These are phyloP conservation scores for Druon quercuslanigerum DNA, from an alignment of 1,140 invertebrate genomes.

Conservation along the genomic window DNA sequence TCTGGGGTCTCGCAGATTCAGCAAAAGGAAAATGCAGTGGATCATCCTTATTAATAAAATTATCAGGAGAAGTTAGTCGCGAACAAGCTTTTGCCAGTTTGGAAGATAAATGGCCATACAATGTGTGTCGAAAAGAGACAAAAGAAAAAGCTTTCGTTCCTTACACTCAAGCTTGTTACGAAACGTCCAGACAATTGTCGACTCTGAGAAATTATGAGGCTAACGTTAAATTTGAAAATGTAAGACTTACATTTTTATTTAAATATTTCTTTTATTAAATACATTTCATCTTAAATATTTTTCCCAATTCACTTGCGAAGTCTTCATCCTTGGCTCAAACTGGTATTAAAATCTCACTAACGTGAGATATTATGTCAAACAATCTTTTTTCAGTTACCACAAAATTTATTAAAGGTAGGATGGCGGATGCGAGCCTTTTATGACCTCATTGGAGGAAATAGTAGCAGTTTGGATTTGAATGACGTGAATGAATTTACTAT, in stretches of 20 bases:
- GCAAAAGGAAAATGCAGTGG: conserved; percentile 68
- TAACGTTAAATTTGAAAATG: conserved; percentile 62
- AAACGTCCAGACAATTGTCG: conserved; percentile 68
- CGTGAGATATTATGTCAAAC: conserved; percentile 1
- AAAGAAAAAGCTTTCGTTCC: conserved; percentile 58
- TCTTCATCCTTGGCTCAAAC: background rate
- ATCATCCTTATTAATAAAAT: conserved; percentile 62
- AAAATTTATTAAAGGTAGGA: conserved; percentile 54
- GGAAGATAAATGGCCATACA: conserved; percentile 65
- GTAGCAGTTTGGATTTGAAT: conserved; percentile 34
- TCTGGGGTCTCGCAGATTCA: conserved; percentile 63
- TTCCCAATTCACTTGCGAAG: background rate
- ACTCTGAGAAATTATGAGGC: conserved; percentile 68
- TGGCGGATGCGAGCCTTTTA: conserved; percentile 62
- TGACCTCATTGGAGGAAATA: conserved; percentile 62
- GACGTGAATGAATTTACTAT: conserved; percentile 56
- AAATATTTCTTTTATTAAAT: background rate
- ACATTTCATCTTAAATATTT: background rate
- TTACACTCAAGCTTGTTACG: conserved; percentile 69
- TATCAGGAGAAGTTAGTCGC: conserved; percentile 63
- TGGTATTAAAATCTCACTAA: background rate
- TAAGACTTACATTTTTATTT: conserved; percentile 51
- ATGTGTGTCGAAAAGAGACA: conserved; percentile 59
- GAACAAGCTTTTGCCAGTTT: conserved; percentile 63
- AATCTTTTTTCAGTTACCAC: conserved; percentile 60